phyloP scores from a whole-genome alignment of 2,113 vertebrate genomes.

The Pelvicachromis taeniatus region DNA sequence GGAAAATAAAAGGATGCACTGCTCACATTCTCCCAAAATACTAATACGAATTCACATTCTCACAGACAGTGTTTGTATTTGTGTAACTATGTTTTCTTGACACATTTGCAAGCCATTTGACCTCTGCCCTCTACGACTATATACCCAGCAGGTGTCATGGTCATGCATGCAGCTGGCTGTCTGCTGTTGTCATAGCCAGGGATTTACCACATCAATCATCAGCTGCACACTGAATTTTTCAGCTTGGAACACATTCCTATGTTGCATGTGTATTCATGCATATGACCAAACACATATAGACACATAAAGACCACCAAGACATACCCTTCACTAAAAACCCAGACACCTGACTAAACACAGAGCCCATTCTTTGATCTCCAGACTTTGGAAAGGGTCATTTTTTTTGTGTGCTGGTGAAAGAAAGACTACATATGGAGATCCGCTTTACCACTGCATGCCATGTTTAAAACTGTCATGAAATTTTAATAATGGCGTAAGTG shows the following conservation, averaged over 20 bases:
- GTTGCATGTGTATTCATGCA: neutral
- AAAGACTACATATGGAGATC: neutral
- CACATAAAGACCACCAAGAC: slow-evolving; percentile 26
- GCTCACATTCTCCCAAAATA: neutral
- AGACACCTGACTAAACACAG: slow-evolving; percentile 54
- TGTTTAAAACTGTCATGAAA: neutral
- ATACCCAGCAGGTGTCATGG: slow-evolving; percentile 39
- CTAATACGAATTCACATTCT: neutral
- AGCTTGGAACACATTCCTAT: slow-evolving; percentile 25
- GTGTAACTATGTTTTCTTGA: neutral
- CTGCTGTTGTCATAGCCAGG: slow-evolving; percentile 34
- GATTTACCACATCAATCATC: slow-evolving; percentile 39
- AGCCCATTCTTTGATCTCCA: slow-evolving; percentile 28
- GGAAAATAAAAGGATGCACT: neutral
- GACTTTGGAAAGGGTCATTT: neutral
- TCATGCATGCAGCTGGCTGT: neutral
- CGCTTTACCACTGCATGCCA: neutral
- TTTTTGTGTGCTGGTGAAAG: neutral
- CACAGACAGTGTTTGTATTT: neutral
- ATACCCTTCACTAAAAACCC: neutral
- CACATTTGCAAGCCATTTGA: slow-evolving; percentile 43
- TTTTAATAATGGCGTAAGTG: neutral
- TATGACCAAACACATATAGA: slow-evolving; percentile 5
- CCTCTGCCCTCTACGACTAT: slow-evolving; percentile 21
- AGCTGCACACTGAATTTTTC: slow-evolving; percentile 9